Conservation (phyloP, 1,140 invertebrate species). For the Xylocopa sonorina region DNA sequence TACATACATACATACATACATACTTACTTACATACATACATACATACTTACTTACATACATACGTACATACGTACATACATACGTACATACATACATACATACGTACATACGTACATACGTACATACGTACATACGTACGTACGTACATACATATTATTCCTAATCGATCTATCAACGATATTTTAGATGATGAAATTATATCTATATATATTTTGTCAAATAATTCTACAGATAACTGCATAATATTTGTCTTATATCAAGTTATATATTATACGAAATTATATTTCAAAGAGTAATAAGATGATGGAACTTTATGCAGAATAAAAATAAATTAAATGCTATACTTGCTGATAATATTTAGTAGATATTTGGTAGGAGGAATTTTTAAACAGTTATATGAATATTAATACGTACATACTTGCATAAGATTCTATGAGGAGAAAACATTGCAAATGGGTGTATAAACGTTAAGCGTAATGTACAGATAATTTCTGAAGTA, state of each 20-base stretch:
- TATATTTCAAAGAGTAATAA: conserved; percentile 26
- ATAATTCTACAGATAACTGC: conserved; percentile 32
- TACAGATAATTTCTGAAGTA: conserved; percentile 43
- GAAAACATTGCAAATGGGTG: conserved; percentile 9
- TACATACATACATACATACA: too few species aligned
- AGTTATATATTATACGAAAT: conserved; percentile 21
- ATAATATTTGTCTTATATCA: conserved; percentile 32
- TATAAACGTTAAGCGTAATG: conserved; percentile 19
- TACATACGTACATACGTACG: too few species aligned
- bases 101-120: too few species aligned
- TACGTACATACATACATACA: too few species aligned
- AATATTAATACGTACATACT: conserved; percentile 21
- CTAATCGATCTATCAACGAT: conserved; percentile 31
- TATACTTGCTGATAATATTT: conserved; percentile 32
- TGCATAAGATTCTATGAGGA: conserved; percentile 18
- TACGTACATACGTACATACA: too few species aligned
- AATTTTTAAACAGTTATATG: conserved; percentile 24
- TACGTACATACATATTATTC: conserved; percentile 28
- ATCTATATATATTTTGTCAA: conserved; percentile 4
- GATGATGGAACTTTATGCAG: conserved; percentile 53
- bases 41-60: too few species aligned
- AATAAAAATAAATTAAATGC: conserved; percentile 35
- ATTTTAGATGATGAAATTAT: conserved; percentile 20
- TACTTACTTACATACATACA: too few species aligned
- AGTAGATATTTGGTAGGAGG: neutral